Evolutionary conservation across 2,797 vertebrate genomes (phyloP).

Genomic region (Sebastes taczanowskii): DNA sequence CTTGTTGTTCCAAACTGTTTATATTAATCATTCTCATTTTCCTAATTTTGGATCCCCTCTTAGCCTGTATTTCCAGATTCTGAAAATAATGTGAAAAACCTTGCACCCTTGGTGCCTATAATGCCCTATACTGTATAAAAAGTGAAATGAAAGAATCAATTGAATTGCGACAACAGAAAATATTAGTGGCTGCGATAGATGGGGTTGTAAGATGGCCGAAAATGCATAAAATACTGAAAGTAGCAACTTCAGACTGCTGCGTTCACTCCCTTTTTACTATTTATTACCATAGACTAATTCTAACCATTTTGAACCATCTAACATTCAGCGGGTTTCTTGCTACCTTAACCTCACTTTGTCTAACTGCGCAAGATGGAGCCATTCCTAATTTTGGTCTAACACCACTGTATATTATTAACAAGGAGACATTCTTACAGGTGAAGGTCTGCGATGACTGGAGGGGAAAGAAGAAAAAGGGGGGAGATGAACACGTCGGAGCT

Average conservation of each 20-base stretch:
- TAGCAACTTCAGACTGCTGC: not conserved
- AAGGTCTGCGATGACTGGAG: conserved; percentile 3
- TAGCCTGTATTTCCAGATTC: not conserved
- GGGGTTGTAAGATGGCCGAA: not conserved
- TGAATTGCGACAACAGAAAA: not conserved
- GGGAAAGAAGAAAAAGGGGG: not conserved
- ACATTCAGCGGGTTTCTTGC: not conserved
- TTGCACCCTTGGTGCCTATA: not conserved
- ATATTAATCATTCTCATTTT: not conserved
- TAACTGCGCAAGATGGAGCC: not conserved
- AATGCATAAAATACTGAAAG: not conserved
- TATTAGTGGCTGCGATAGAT: not conserved
- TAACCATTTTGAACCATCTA: not conserved
- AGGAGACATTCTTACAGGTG: conserved; percentile 20
- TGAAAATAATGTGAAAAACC: not conserved
- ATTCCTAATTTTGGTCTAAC: not conserved
- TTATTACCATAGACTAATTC: not conserved
- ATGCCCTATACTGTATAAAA: not conserved
- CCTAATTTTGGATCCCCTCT: not conserved
- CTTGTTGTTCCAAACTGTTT: not conserved
- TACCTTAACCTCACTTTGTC: not conserved
- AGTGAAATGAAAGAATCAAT: not conserved
- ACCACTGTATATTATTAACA: conserved; percentile 34
- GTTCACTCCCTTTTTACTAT: not conserved
- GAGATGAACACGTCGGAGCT: not conserved